Base-by-base conservation (phyloP, 2,797 vertebrate species). In the Gymnocypris eckloni region DNA sequence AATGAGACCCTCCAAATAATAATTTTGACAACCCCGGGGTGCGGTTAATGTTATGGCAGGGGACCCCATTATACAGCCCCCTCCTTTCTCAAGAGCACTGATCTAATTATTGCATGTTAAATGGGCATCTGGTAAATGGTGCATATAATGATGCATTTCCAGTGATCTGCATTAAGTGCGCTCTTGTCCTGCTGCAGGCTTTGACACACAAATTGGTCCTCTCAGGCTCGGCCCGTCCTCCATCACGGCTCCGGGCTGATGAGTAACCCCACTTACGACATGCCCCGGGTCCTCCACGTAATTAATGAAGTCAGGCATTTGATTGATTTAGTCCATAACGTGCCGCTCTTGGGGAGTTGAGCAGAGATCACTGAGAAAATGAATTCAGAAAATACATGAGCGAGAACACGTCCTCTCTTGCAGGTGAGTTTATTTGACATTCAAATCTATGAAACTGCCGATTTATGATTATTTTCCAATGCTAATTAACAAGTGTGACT, bases 21-120 rank as follows among this genome's bases (percentile, higher is more conserved):
- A 90, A 91, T 94, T 95, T 94, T 95, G 95, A 95, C 95, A 95
- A 93, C 93, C 94, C 92, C 91, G 89, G 93, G 93, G 92, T 93
- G 92, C 86, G 89, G 91, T 92, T 94, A 94, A 95, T 93, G 92
- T 95, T 95, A 94, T 95, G 93, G 92, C 94, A 93, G 90, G 92
- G 92, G 93, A 93, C 90, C 92, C 92, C 91, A 90, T 94, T 94
- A 94, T 93, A 91, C 80, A 45, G 89, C 88, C 12, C 83, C 88
- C 89, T 90, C 90, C 77, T 52, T 87, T 81, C 92, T 89, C 91
- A 90, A 94, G 93, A 89, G 93, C 94, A 92, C 93, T 94, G 94
- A 95, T 96, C 95, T 95, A 96, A 96, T 96, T 96, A 96, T 95
- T 96, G 95, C 95, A 95, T 96, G 95, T 96, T 96, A 96, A 96